A percentile compares a stretch with the other conserved stretches of the same genome.
These are phyloP conservation scores for Microtus obscurus DNA, from an alignment of 2,797 vertebrate species.

Conservation along the genomic window DNA sequence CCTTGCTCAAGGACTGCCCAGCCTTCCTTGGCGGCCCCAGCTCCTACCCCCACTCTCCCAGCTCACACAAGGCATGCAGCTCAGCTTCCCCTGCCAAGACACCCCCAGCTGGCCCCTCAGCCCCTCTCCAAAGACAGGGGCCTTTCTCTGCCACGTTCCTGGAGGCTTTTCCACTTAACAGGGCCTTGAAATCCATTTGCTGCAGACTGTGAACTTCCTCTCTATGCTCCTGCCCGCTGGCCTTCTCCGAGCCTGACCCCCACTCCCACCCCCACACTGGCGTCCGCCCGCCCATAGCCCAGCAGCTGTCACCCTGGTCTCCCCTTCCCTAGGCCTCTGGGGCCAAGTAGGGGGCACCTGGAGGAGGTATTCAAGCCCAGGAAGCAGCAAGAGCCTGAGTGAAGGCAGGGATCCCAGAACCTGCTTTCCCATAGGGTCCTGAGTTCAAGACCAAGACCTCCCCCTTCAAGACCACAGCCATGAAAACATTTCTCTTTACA, in stretches of 20 bases:
- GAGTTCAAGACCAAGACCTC: background rate
- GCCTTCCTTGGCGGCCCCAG: constrained; percentile 44
- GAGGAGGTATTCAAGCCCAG: constrained; percentile 61
- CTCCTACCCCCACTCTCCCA: background rate
- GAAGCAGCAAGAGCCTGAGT: constrained; percentile 49
- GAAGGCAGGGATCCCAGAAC: background rate
- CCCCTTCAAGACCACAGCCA: constrained; percentile 18
- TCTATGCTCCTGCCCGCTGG: constrained; percentile 79
- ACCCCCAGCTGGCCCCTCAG: constrained; percentile 67
- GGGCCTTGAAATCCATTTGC: constrained; percentile 80
- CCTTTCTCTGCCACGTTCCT: constrained; percentile 74
- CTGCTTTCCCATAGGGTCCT: constrained; percentile 9
- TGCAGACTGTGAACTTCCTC: constrained; percentile 80
- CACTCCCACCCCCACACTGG: constrained; percentile 59
- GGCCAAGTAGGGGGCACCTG: constrained; percentile 72
- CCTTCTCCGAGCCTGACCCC: constrained; percentile 66
- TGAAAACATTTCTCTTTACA: background rate
- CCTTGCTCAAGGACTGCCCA: constrained; percentile 49
- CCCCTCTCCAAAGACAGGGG: constrained; percentile 78
- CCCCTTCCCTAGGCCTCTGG: constrained; percentile 57
- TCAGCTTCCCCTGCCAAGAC: constrained; percentile 75
- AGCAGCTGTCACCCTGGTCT: constrained; percentile 77
- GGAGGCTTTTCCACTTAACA: constrained; percentile 75
- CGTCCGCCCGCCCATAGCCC: constrained; percentile 65
- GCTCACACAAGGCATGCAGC: constrained; percentile 61